Base-by-base conservation (phyloP, 2,797 vertebrate species). In the Cryptoblepharus egeriae region DNA sequence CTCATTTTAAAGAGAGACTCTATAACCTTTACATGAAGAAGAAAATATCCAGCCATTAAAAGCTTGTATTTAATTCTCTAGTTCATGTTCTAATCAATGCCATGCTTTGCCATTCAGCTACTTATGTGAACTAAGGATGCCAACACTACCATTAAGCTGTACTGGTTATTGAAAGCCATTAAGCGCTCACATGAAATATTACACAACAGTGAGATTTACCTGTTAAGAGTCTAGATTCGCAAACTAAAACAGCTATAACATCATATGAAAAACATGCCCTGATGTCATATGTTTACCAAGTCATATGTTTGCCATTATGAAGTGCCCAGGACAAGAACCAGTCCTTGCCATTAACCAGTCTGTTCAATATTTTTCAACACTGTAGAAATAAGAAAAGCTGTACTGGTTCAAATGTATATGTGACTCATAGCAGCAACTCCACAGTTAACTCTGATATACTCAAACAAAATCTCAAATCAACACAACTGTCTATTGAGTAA, bases 351-450 rank as follows among this genome's bases (percentile, higher is more conserved):
- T 3, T 87, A 18, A 75, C 78, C 9, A 67, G 3, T 70, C 58
- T 2, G 52, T 1, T 42, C 30, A 78, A 0, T 5, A 2, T 0
- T 74, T 84, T 84, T 30, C 71, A 63, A 60, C 11, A 80, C 45
- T 35, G 30, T 39, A 68, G 75, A 82, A 79, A 87, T 18, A 64
- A 20, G 7, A 86, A 5, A 81, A 42, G 0, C 1, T 28, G 20
- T 55, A 20, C 26, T 70, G n/a, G 15, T 42, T 4, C 3, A 4
- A 35, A 20, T 0, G 0, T 64, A n/a, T 26, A 1, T 68, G 5
- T 82, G 24, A 87, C 69, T 63, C 4, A 78, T 74, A 73, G 1
- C 0, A 39, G 42, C 18, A 85, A 37, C 52, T 75, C 35, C 9
- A 70, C 58, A 52, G 9, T 30, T n/a, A 72, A 57, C 26, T 71